These are phyloP conservation scores for Melanaphis sacchari DNA, from an alignment of 1,140 invertebrate species.

Conservation along the genomic window DNA sequence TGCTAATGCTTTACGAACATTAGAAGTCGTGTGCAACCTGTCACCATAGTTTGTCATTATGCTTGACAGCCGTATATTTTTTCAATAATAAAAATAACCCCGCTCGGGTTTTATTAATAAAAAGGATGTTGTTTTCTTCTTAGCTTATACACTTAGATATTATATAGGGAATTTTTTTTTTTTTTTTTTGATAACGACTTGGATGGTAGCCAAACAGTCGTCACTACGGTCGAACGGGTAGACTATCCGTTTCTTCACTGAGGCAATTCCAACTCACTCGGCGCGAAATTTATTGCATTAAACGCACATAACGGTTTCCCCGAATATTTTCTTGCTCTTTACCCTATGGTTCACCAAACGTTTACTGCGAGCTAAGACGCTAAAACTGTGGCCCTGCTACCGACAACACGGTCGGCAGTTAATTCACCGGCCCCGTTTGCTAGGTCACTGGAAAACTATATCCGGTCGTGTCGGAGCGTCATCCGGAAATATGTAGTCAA, in stretches of 20 bases:
- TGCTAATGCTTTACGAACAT: not conserved
- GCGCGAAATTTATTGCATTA: constrained; percentile 48
- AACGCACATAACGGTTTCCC: not conserved
- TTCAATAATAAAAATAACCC: constrained; percentile 34
- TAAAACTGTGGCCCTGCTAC: not conserved
- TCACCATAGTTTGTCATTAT: constrained; percentile 12
- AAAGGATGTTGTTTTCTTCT: constrained; percentile 12
- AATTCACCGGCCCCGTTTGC: constrained; percentile 16
- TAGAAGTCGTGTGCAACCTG: not conserved
- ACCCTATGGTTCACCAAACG: not conserved
- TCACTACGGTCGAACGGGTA: constrained; percentile 9
- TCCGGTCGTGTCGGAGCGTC: not conserved
- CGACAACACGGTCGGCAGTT: constrained; percentile 16
- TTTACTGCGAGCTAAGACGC: not conserved
- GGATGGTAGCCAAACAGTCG: constrained; percentile 44
- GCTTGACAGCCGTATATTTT: not conserved
- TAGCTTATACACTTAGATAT: not conserved
- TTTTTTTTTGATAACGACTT: constrained; percentile 44
- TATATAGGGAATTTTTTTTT: not conserved
- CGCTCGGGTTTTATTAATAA: not conserved
- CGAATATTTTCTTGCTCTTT: not conserved
- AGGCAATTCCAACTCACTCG: constrained; percentile 50
- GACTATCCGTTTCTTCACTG: not conserved
- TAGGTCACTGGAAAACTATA: not conserved
- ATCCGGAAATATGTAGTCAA: constrained; percentile 32